These are phyloP conservation scores for Bradysia coprophila DNA, from an alignment of 1,140 invertebrate genomes.

Conservation along the genomic window DNA sequence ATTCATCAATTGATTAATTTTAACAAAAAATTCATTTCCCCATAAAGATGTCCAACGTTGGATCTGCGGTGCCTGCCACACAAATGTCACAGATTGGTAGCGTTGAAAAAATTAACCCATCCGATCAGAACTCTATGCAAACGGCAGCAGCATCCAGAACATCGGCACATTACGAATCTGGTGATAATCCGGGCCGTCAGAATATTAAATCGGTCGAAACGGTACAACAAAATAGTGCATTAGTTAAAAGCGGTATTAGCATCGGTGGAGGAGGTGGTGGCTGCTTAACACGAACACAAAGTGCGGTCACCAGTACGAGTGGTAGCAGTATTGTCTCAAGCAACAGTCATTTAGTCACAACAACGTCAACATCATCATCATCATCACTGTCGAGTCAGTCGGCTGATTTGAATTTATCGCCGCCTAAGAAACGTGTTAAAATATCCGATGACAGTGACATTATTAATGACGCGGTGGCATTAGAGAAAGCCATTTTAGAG, in stretches of 20 bases:
- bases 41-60: conserved; percentile 9
- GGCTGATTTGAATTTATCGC: conserved; percentile 9
- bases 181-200: neutral
- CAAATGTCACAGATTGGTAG: neutral
- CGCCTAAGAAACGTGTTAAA: conserved; percentile 4
- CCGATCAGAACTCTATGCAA: neutral
- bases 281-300: neutral
- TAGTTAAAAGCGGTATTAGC: neutral
- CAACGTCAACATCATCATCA: conserved; percentile 10
- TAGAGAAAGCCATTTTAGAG: conserved; percentile 22
- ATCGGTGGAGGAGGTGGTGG: neutral
- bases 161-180: neutral
- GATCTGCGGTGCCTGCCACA: conserved; percentile 2
- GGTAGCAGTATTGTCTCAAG: conserved; percentile 10
- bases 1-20: conserved; percentile 1
- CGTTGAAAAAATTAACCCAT: neutral
- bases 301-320: neutral
- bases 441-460: neutral
- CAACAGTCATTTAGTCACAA: neutral
- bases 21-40: conserved; percentile 1
- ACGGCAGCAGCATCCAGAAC: neutral
- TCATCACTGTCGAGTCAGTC: conserved; percentile 11
- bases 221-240: neutral
- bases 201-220: neutral
- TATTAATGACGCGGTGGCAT: conserved; percentile 2